Percentiles rank a stretch among this genome's conserved stretches.
phyloP scores from a whole-genome alignment of 2,797 vertebrate species.

The Lophotriccus pileatus region DNA sequence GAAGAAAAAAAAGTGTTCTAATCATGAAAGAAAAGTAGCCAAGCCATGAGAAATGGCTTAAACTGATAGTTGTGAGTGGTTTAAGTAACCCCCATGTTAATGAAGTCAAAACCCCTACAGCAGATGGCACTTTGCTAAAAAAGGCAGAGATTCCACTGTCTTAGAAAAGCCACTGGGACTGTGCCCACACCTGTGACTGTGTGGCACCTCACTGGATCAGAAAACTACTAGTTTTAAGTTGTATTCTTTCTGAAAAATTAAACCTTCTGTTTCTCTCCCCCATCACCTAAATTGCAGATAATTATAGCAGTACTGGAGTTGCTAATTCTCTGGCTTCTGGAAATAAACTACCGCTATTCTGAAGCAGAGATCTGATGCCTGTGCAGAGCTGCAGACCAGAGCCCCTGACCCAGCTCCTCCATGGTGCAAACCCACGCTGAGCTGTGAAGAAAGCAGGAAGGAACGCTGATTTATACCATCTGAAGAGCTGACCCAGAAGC shows the following conservation, averaged over 20 bases:
- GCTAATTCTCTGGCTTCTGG: neutral
- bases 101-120: neutral
- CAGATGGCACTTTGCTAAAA: neutral
- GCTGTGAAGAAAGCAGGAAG: neutral
- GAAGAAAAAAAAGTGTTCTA: neutral
- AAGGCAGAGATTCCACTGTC: neutral
- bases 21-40: neutral
- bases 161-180: neutral
- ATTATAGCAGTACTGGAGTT: neutral
- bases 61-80: neutral
- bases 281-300: neutral
- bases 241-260: neutral
- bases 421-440: neutral
- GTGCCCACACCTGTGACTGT: neutral
- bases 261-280: neutral
- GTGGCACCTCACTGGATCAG: neutral
- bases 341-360: neutral
- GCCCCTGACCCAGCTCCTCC: neutral
- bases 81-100: neutral
- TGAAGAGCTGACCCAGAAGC: slow-evolving; percentile 44
- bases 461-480: slow-evolving; percentile 16
- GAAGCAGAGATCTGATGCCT: neutral
- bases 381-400: neutral
- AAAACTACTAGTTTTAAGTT: neutral
- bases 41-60: neutral